Base-by-base conservation (phyloP, 2,113 vertebrate species). In the Myotis brandtii region DNA sequence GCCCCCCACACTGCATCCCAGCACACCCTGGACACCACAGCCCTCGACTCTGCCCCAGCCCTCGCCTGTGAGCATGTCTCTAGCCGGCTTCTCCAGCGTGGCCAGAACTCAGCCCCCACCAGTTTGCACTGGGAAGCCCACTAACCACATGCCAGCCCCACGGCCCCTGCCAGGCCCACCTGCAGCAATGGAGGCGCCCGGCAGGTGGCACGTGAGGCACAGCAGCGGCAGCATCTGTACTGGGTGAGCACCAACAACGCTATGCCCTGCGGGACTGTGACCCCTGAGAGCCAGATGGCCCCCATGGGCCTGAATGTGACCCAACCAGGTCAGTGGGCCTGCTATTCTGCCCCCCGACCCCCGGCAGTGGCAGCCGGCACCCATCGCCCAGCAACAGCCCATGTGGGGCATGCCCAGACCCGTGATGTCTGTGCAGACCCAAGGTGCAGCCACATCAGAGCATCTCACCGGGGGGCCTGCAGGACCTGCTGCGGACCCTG, bases 121-220 rank as follows among this genome's bases (percentile, higher is more conserved):
- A 98, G 98, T 99, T 62, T 99, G 99, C 0, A 98, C 99, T 21
- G 99, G 99, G 96, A 99, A 99, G 96, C 99, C 99, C 0, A 95
- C 98, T 9, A 98, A 98, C 86, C 99, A 99, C 76, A 99, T 99
- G 67, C 98, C 99, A 0, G 99, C 98, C 0, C 99, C 98, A 0
- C 98, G 98, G 99, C 93, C 83, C 99, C 97, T 0, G 97, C 98
- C 30, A 98, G 98, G 89, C 99, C 99, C 0, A 0, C 98, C 98
- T 0, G 99, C 99, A 0, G 99, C 99, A 0, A 99, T 99, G 43
- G 91, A 99, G 97, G 99, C 99, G 99, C 99, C 0, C 98, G 99
- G 89, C 99, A 54, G 52, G 18, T 54, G 6, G 18, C 52, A 20
- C 6, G 18, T 6, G 52, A 54, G 52, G 52, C 1, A 99, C 98